Evolutionary conservation across 2,888 invertebrate species (phyloP), one percentile per base, ranked within the genome.

Genomic region (Sussaba pulchella): DNA sequence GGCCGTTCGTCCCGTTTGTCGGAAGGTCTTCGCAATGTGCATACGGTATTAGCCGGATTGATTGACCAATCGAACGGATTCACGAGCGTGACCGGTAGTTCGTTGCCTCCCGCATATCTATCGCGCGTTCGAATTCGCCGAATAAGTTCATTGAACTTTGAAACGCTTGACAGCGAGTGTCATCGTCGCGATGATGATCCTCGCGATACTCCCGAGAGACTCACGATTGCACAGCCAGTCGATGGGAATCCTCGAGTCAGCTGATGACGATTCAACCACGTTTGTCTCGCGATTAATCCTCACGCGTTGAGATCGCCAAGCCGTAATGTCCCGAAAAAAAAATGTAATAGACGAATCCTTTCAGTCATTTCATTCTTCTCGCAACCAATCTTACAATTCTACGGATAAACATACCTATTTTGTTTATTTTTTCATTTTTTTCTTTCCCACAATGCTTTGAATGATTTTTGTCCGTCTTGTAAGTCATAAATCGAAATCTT

Each of bases 91-190:
- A 78, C 66, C 71, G 72, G 61, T 54, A 57, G 67, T 75, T 24
- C 73, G 71, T 59, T 52, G 50, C 52, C 59, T 47, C 50, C 21
- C 9, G 36, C n/a, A 21, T 21, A 54, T 26, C 70, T 64, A 63
- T 67, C 69, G 39, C 1, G 57, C 57, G 70, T 24, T 45, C 57
- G 78, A 50, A 59, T 77, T 57, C 67, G 61, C 78, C 78, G 75
- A 80, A 83, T 77, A 82, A 83, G 83, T 83, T 82, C 83, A 69
- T 83, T 82, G 78, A 83, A 80, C 82, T 66, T 50, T 47, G 26
- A 14, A 26, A 57, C 61, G 43, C 17, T 78, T 47, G 45, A 45
- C 70, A 31, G 67, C 43, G 50, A 72, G 50, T 72, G 61, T 61
- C 50, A 47, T 12, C 31, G 47, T 21, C 36, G 61, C n/a, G n/a